phyloP scores from a whole-genome alignment of 1,140 invertebrate species.

The Manduca sexta region DNA sequence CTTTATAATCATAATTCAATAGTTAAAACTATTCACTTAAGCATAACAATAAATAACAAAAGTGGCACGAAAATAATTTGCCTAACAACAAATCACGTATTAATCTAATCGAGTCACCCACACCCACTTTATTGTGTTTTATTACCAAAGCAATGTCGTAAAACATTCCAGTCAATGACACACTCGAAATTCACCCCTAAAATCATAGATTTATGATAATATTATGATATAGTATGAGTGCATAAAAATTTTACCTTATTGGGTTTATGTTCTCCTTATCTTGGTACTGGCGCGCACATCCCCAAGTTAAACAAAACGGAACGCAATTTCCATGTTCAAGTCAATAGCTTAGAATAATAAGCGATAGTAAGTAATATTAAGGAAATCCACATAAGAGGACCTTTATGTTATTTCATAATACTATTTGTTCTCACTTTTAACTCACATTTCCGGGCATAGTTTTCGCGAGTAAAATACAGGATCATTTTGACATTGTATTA shows the following conservation, averaged over 20 bases:
- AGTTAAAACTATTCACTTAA: no score
- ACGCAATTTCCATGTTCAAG: slow-evolving; percentile 67
- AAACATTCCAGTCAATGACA: slow-evolving; percentile 3
- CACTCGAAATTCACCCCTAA: slow-evolving; percentile 16
- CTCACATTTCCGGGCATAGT: slow-evolving; percentile 16
- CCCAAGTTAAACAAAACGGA: slow-evolving; percentile 60
- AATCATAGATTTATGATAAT: slow-evolving; percentile 34
- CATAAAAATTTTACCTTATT: slow-evolving; percentile 33
- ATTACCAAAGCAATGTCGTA: slow-evolving; percentile 1
- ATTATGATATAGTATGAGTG: slow-evolving; percentile 35
- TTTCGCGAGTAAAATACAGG: slow-evolving; percentile 26
- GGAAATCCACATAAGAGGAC: slow-evolving; percentile 41
- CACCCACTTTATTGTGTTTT: background rate
- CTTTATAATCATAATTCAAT: no score
- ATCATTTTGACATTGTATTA: no score
- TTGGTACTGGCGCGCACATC: slow-evolving; percentile 32
- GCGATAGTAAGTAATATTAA: slow-evolving; percentile 61
- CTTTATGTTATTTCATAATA: slow-evolving; percentile 20
- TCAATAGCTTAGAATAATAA: slow-evolving; percentile 71
- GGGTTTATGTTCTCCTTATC: slow-evolving; percentile 33
- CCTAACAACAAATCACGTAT: no score
- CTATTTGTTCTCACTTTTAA: slow-evolving; percentile 13
- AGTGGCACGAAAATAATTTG: no score
- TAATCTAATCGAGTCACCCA: no score
- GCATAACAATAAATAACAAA: no score